These are phyloP conservation scores for Gopherus flavomarginatus DNA, from an alignment of 2,113 vertebrate species.

Conservation along the genomic window DNA sequence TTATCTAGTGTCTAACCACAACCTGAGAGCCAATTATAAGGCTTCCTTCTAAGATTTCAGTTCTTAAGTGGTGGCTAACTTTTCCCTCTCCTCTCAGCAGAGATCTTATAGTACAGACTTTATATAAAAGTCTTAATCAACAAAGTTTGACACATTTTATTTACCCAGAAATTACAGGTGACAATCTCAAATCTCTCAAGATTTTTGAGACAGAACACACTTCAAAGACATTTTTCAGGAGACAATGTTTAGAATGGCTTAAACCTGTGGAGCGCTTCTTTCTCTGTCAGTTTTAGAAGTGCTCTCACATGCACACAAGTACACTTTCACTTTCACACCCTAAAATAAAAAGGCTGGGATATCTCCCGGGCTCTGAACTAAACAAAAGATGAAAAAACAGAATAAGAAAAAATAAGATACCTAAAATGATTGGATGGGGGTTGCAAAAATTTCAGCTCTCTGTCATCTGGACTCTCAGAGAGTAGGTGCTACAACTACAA, in stretches of 20 bases:
- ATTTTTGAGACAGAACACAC: neutral
- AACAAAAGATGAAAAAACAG: neutral
- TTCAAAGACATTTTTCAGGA: neutral
- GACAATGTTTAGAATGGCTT: neutral
- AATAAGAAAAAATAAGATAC: neutral
- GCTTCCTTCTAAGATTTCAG: too few relatives aligned
- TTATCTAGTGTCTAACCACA: too few relatives aligned
- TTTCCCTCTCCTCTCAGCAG: too few relatives aligned
- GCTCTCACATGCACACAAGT: too few relatives aligned
- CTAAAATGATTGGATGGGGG: too few relatives aligned
- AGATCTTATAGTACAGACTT: too few relatives aligned
- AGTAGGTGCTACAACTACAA: neutral
- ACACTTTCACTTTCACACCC: neutral
- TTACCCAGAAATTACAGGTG: neutral
- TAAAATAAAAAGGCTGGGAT: neutral
- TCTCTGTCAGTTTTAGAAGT: neutral
- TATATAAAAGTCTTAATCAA: too few relatives aligned
- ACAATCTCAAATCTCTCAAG: neutral
- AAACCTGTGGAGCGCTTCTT: neutral
- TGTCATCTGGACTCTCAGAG: accelerated
- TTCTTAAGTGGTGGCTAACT: too few relatives aligned
- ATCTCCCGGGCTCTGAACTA: too few relatives aligned
- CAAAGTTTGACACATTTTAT: neutral
- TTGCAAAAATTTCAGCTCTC: neutral
- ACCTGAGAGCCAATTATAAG: too few relatives aligned